A percentile compares a stretch with the other conserved stretches of the same genome.
phyloP scores from a whole-genome alignment of 1,140 invertebrate genomes.

The Patella vulgata region DNA sequence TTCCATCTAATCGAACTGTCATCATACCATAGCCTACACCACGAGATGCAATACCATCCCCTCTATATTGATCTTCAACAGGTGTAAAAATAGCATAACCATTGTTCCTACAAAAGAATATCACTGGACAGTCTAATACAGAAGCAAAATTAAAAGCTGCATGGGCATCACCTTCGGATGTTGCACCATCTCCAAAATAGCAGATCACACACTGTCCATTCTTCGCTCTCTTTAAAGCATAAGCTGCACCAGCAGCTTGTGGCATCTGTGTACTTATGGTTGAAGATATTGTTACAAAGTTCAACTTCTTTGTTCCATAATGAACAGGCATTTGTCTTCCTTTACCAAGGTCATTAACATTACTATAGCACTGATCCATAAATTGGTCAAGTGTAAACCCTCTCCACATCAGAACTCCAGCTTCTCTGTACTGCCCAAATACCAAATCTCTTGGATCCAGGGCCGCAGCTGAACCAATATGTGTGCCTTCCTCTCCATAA shows the following conservation, averaged over 20 bases:
- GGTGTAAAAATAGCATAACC: slow-evolving; percentile 99
- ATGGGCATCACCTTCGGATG: slow-evolving; percentile 98
- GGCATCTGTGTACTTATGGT: slow-evolving; percentile 96
- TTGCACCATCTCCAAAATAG: slow-evolving; percentile 98
- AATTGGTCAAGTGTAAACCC: slow-evolving; percentile 88
- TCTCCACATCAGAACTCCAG: slow-evolving; percentile 90
- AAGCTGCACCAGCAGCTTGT: slow-evolving; percentile 72
- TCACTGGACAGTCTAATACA: slow-evolving; percentile 92
- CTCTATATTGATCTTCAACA: slow-evolving; percentile 90
- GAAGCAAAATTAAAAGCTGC: slow-evolving; percentile 99
- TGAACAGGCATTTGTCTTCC: slow-evolving; percentile 95
- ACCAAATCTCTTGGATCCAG: slow-evolving; percentile 85
- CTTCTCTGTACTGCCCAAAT: slow-evolving; percentile 95
- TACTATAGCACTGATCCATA: slow-evolving; percentile 98
- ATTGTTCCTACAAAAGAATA: slow-evolving; percentile 91
- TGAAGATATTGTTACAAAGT: slow-evolving; percentile 96
- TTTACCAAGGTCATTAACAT: slow-evolving; percentile 86
- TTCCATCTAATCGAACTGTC: slow-evolving; percentile 95
- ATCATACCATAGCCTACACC: slow-evolving; percentile 92
- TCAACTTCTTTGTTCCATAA: slow-evolving; percentile 75
- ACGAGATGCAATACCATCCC: slow-evolving; percentile 81
- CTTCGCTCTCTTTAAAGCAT: slow-evolving; percentile 60
- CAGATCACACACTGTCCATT: slow-evolving; percentile 84
- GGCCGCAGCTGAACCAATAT: slow-evolving; percentile 94
- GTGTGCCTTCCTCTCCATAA: slow-evolving; percentile 95